These are phyloP conservation scores for Sanderia malayensis DNA, from an alignment of 30 jellyfish, hydroid and myxozoan species.

Conservation along the genomic window DNA sequence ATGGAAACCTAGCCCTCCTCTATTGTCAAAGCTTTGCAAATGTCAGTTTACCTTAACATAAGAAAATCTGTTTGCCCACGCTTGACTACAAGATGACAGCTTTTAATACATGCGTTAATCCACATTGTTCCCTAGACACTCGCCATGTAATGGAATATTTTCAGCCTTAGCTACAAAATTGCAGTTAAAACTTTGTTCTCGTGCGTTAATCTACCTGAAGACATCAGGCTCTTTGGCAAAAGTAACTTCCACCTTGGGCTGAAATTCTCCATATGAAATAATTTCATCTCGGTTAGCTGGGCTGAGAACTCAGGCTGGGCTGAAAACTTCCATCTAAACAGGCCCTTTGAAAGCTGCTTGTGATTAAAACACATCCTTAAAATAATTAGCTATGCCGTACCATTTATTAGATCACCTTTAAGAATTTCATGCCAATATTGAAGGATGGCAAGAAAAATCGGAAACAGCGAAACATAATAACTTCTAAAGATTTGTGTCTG, in stretches of 20 bases:
- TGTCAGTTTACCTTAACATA: too few relatives aligned
- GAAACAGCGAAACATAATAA: too few relatives aligned
- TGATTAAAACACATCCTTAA: neutral
- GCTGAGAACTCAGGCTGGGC: slow-evolving; percentile 4
- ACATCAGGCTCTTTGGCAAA: neutral
- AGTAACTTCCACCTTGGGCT: neutral
- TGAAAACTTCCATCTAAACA: neutral
- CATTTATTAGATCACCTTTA: neutral
- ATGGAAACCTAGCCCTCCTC: too few relatives aligned
- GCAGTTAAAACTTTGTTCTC: neutral
- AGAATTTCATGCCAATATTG: neutral
- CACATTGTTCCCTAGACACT: slow-evolving; percentile 2
- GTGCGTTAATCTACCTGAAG: slow-evolving; percentile 2
- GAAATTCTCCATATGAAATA: neutral
- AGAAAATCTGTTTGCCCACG: too few relatives aligned
- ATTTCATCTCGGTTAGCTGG: neutral
- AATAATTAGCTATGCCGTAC: neutral
- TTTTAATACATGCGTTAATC: neutral
- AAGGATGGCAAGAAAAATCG: slow-evolving; percentile 4
- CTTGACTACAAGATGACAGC: neutral
- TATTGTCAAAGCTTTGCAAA: too few relatives aligned
- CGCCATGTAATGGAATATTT: too few relatives aligned
- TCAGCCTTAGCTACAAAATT: too few relatives aligned
- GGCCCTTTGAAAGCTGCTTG: neutral
- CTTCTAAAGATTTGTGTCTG: too few relatives aligned